Conservation (phyloP, 2,888 invertebrate genomes). For the Biston stratarius region DNA sequence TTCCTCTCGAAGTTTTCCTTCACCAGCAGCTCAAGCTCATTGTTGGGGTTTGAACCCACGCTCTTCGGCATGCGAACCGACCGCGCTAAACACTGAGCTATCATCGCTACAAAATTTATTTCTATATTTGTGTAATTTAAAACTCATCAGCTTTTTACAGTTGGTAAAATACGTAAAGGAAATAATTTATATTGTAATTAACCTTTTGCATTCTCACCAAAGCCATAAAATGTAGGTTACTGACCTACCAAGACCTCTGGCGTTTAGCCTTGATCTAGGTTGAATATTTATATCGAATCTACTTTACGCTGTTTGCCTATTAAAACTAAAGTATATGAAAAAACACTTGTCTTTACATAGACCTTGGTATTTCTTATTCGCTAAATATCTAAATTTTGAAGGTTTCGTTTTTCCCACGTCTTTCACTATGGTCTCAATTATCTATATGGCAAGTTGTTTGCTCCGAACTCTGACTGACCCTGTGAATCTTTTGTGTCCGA, state of each 20-base stretch:
- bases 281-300: constrained; percentile 7
- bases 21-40: too few relatives aligned
- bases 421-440: not conserved
- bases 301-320: constrained; percentile 15
- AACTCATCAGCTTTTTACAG: too few relatives aligned
- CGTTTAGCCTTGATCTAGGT: constrained; percentile 17
- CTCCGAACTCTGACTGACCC: constrained; percentile 1
- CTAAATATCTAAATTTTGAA: constrained; percentile 7
- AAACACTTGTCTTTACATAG: not conserved
- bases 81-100: too few relatives aligned
- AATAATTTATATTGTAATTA: not conserved
- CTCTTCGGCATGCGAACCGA: too few relatives aligned
- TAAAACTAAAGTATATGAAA: constrained; percentile 5
- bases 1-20: too few relatives aligned
- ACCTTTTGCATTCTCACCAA: constrained; percentile 5
- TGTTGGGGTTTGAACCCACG: too few relatives aligned
- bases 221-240: constrained; percentile 14
- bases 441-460: not conserved
- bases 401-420: constrained; percentile 35
- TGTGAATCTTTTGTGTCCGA: too few relatives aligned
- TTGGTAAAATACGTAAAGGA: too few relatives aligned
- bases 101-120: too few relatives aligned
- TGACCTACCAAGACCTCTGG: constrained; percentile 20
- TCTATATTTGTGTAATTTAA: too few relatives aligned
- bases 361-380: constrained; percentile 25